A percentile compares a stretch with the other conserved stretches of the same genome.
phyloP scores from a whole-genome alignment of 2,113 vertebrate species.

The Epinephelus cyanopodus region DNA sequence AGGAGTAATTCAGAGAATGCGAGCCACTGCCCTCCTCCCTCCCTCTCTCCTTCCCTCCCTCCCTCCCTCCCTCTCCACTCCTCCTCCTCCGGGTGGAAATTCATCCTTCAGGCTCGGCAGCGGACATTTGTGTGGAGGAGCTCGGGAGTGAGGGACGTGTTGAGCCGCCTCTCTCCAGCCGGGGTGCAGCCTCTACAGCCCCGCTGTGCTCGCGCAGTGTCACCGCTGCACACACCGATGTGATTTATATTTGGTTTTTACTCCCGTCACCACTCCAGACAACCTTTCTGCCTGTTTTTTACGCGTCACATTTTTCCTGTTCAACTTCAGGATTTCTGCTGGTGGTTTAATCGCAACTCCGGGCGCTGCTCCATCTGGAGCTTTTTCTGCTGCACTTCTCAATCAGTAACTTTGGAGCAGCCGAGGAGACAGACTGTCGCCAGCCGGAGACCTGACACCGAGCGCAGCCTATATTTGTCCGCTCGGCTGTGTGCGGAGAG shows the following conservation, averaged over 20 bases:
- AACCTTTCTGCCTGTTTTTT: too few relatives aligned
- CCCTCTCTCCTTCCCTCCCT: slow-evolving; percentile 6
- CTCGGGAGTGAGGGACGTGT: slow-evolving; percentile 41
- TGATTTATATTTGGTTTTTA: too few relatives aligned
- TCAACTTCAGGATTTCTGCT: too few relatives aligned
- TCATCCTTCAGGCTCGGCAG: slow-evolving; percentile 67
- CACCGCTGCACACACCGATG: too few relatives aligned
- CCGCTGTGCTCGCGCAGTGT: too few relatives aligned
- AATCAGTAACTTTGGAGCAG: slow-evolving; percentile 52
- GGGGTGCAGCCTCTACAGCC: background rate
- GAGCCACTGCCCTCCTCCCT: slow-evolving; percentile 27
- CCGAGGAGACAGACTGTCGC: slow-evolving; percentile 2
- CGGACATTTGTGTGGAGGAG: slow-evolving; percentile 70
- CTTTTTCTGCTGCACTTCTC: too few relatives aligned
- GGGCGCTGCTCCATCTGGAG: too few relatives aligned
- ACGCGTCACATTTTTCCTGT: too few relatives aligned
- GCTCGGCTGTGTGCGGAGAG: slow-evolving; percentile 4
- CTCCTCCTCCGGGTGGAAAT: slow-evolving; percentile 59
- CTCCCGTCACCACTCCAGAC: too few relatives aligned
- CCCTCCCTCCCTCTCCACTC: slow-evolving; percentile 8
- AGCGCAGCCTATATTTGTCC: slow-evolving; percentile 51
- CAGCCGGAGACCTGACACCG: slow-evolving; percentile 52
- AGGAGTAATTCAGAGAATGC: slow-evolving; percentile 70
- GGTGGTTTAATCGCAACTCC: too few relatives aligned
- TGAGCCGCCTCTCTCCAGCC: background rate